phyloP scores from a whole-genome alignment of 2,797 vertebrate genomes.

The Coluber constrictor region DNA sequence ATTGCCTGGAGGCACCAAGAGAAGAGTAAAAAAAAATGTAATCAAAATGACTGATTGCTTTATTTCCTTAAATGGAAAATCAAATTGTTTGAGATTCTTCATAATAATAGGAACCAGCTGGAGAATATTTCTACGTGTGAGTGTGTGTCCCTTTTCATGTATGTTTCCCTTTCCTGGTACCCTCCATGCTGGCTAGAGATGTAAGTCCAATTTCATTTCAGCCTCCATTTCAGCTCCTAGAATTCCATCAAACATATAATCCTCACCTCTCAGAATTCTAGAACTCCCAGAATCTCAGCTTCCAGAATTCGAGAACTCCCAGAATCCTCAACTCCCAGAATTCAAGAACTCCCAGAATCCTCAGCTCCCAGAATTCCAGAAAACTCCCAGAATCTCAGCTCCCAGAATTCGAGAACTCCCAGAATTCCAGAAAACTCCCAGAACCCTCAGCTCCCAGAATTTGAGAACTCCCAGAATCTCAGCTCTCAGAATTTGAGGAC shows the following conservation, averaged over 20 bases:
- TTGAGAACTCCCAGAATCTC: background rate
- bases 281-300: background rate
- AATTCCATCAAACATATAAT: too few relatives aligned
- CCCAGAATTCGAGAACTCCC: background rate
- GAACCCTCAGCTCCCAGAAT: background rate
- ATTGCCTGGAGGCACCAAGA: background rate
- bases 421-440: too few relatives aligned
- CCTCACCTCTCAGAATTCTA: background rate
- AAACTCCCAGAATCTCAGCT: background rate
- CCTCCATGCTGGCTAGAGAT: background rate
- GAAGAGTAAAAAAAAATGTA: background rate
- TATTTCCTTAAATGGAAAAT: background rate
- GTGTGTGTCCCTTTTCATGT: background rate
- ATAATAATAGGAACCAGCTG: background rate
- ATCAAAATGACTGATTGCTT: background rate
- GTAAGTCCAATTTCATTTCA: background rate
- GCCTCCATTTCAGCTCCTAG: background rate
- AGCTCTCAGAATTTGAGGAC: background rate
- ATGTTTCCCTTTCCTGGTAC: background rate
- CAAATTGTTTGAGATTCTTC: background rate
- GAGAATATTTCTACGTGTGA: background rate
- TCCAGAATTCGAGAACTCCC: background rate
- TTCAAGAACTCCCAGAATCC: background rate
- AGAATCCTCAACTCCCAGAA: background rate
- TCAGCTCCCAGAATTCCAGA: background rate